Base-by-base conservation (phyloP, 2,113 vertebrate species). In the Leptobrachium ailaonicum region DNA sequence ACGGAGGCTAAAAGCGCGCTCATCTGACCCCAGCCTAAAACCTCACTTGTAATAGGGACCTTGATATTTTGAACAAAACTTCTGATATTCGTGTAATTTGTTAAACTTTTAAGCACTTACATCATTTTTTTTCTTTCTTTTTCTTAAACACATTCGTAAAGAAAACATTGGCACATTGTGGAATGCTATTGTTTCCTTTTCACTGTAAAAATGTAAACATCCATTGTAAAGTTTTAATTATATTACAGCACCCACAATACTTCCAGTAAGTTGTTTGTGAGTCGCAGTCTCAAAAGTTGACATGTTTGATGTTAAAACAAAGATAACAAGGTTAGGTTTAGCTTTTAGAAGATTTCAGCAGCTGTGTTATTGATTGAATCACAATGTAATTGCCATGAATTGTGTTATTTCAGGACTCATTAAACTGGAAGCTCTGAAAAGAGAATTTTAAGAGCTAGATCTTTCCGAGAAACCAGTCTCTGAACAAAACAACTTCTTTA, bases 371-470 rank as follows among this genome's bases (percentile, higher is more conserved):
- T 86, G 74, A 87, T 40, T 63, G 44, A 50, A 72, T 44, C 83
- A 20, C 66, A 84, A 87, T 83, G 53, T 86, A 84, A 75, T 75
- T 86, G 20, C 44, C 66, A 75, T 47, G 84, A 87, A 86, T 85
- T 73, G 42, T 85, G 4, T 76, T 85, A 80, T 77, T 84, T 85
- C 56, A 83, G 79, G 32, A 84, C 20, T 85, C 74, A 76, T 86
- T 85, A 82, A 76, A 83, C 41, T 82, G 73, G 41, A 76, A 82
- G 13, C 0, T 75, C 62, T 83, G 83, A 82, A 74, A 69, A 69
- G 79, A 81, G 70, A 81, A 75, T 69, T 7, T 80, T 58, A 69
- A 66, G 75, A 56, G 2, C 20, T 70, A 78, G 70, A 68, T 41
- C 41, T 69, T 81, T 73, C 79, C 56, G n/a, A 54, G n/a, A 81